These are phyloP conservation scores for Sweltsa coloradensis DNA, from an alignment of 1,140 invertebrate species.

Conservation along the genomic window DNA sequence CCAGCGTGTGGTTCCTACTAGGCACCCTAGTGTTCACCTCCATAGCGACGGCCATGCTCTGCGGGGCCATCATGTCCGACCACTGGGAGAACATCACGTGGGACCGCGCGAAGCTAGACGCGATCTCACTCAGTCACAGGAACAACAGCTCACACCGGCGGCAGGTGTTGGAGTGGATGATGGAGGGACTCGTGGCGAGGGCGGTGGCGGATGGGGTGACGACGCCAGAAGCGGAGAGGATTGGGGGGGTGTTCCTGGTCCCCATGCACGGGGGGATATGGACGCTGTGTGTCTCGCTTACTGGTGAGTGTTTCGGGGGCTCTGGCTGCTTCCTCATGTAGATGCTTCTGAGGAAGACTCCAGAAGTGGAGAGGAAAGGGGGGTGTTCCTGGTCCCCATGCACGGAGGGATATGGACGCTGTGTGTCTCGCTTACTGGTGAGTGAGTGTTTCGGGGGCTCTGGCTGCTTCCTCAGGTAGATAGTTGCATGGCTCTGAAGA, in stretches of 20 bases:
- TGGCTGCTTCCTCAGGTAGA: too few relatives aligned
- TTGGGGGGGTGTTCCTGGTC: slow-evolving; percentile 64
- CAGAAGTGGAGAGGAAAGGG: too few relatives aligned
- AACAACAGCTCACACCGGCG: slow-evolving; percentile 11
- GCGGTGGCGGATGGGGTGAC: not conserved
- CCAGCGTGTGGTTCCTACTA: slow-evolving; percentile 22
- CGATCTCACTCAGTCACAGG: not conserved
- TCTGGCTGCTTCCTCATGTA: too few relatives aligned
- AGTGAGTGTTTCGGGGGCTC: slow-evolving; percentile 19
- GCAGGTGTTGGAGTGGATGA: slow-evolving; percentile 22
- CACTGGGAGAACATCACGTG: slow-evolving; percentile 74
- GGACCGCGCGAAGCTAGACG: slow-evolving; percentile 33
- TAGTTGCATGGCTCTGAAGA: too few relatives aligned
- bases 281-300: slow-evolving; percentile 67
- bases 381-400: slow-evolving; percentile 70
- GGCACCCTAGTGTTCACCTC: slow-evolving; percentile 39
- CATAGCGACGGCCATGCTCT: slow-evolving; percentile 60
- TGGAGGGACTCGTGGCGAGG: slow-evolving; percentile 25
- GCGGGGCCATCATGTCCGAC: slow-evolving; percentile 69
- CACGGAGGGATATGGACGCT: slow-evolving; percentile 78
- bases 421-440: slow-evolving; percentile 63
- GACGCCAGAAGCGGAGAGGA: too few relatives aligned
- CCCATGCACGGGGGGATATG: slow-evolving; percentile 79
- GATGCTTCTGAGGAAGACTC: too few relatives aligned
- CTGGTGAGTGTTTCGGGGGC: slow-evolving; percentile 42